Base-by-base conservation (phyloP, 2,797 vertebrate species). In the Clarias platycephalus region DNA sequence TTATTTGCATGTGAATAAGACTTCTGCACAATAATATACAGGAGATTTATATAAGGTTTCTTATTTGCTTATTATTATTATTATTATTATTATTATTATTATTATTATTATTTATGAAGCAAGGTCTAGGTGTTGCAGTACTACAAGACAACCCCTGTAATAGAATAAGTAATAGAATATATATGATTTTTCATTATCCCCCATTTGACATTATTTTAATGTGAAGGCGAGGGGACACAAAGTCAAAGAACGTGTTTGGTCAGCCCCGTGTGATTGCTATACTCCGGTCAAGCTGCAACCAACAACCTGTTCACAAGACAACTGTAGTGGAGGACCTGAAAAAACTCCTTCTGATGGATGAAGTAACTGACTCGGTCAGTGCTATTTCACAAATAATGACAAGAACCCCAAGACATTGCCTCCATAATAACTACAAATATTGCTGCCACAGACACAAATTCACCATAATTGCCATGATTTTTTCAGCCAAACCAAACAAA, bases 291-390 rank as follows among this genome's bases (percentile, higher is more conserved):
- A 92, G 93, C 10, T 92, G 92, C 55, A 95, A 94, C 8, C 93
- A 95, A 0, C 91, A 91, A 24, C 92, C 91, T 40, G 91, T 88
- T 85, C 91, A 92, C 62, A 96, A 94, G 64, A 95, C 92, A 13
- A 93, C 91, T 85, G 92, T 96, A 0, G 94, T 95, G 86, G 95
- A 95, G 0, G 95, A 95, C 76, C 90, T 96, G 40, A 95, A 95
- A 85, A 95, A 93, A 18, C 93, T 96, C 80, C 95, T 95, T 81
- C 90, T 95, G 86, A 93, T 95, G 94, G 95, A 95, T 87, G 87
- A 89, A 40, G 66, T 57, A 37, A 58, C 28, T 55, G 75, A 83
- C 79, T 74, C 86, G 16, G 88, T 90, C 74, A 66, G 87, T 86
- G 40, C 37, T 62, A n/a, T 44, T 62, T 78, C 58, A 44, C 58